phyloP scores from a whole-genome alignment of 1,140 invertebrate species.

The Linepithema humile region DNA sequence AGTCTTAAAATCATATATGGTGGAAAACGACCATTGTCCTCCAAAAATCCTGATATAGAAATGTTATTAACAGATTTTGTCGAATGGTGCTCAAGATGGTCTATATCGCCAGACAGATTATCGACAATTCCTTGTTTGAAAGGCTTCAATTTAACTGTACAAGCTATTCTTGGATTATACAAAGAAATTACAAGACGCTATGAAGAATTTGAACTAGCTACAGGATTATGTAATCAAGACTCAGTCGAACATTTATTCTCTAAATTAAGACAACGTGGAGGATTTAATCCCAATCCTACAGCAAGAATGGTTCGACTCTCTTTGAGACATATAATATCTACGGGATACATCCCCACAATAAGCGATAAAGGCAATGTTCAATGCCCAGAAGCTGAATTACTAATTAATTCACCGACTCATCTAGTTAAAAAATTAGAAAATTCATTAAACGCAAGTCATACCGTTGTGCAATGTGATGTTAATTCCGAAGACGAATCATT shows the following conservation, averaged over 20 bases:
- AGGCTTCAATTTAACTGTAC: too few species aligned
- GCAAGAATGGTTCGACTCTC: neutral
- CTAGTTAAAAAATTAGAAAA: too few species aligned
- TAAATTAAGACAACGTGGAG: neutral
- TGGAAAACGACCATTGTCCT: neutral
- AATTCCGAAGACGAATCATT: neutral
- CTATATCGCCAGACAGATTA: too few species aligned
- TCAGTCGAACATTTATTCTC: too few species aligned
- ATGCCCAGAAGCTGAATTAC: too few species aligned
- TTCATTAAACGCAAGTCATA: neutral
- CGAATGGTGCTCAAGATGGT: too few species aligned
- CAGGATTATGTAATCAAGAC: too few species aligned
- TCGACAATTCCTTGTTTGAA: too few species aligned
- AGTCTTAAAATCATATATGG: neutral
- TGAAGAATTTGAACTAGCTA: conserved; percentile 7
- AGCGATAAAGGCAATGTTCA: neutral
- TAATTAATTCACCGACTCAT: too few species aligned
- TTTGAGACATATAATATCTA: neutral
- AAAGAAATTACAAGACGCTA: neutral
- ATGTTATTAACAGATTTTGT: neutral
- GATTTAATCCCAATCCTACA: conserved; percentile 2
- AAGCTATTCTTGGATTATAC: neutral
- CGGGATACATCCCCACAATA: neutral
- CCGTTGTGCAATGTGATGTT: neutral
- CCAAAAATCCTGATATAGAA: conserved; percentile 1